Percentiles rank a stretch among this genome's conserved stretches.
Evolutionary conservation across 2,888 invertebrate genomes (phyloP).

Genomic region (Catocala sponsa): DNA sequence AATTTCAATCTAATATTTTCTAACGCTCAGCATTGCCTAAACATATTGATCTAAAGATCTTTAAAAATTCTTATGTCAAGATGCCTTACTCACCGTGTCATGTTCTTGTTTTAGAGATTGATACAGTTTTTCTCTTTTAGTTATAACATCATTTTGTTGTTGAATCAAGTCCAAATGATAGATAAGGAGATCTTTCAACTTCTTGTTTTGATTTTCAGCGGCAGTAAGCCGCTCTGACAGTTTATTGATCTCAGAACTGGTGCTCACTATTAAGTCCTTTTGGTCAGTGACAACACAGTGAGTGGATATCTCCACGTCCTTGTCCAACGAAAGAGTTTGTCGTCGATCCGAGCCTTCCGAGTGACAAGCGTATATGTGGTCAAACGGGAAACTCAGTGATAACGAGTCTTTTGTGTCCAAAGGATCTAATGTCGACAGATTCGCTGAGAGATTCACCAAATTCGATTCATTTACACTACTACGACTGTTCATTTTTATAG

Average conservation of each 20-base stretch:
- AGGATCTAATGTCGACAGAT: constrained; percentile 75
- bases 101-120: constrained; percentile 92
- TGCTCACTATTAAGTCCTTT: constrained; percentile 54
- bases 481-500: constrained; percentile 85
- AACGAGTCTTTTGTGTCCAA: constrained; percentile 85
- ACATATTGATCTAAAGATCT: neutral
- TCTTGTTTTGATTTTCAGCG: constrained; percentile 88
- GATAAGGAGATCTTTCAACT: constrained; percentile 93
- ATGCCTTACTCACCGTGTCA: constrained; percentile 89
- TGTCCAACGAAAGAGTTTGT: constrained; percentile 70
- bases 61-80: neutral
- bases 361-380: constrained; percentile 92
- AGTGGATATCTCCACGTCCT: constrained; percentile 75
- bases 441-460: constrained; percentile 83
- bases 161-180: constrained; percentile 96
- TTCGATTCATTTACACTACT: constrained; percentile 83
- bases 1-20: neutral
- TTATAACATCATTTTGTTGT: constrained; percentile 95
- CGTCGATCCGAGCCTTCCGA: constrained; percentile 74
- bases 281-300: constrained; percentile 69
- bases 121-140: constrained; percentile 93
- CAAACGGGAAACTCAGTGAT: constrained; percentile 89
- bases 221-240: constrained; percentile 75
- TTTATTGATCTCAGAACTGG: constrained; percentile 57
- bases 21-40: neutral